Percentiles rank a stretch among this genome's conserved stretches.
phyloP scores from a whole-genome alignment of 2,888 invertebrate species.

The Prenolepis imparis region DNA sequence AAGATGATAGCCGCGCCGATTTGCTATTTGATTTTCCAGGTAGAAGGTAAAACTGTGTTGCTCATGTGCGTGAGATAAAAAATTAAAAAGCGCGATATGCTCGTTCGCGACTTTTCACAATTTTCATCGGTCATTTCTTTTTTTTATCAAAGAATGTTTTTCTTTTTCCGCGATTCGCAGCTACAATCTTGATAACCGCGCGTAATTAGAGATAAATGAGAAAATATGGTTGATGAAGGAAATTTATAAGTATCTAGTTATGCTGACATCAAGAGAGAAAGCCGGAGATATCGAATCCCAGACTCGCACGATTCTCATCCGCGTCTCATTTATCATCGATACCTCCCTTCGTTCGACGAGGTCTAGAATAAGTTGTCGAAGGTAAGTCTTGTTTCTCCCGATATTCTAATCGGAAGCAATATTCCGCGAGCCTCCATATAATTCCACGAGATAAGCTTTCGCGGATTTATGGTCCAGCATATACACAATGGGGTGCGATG shows the following conservation, averaged over 20 bases:
- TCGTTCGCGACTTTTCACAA: not conserved
- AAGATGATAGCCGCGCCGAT: slow-evolving; percentile 30
- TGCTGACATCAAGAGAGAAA: not conserved
- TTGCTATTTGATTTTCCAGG: slow-evolving; percentile 46
- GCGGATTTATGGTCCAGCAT: slow-evolving; percentile 65
- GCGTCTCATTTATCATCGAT: slow-evolving; percentile 39
- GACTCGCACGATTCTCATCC: not conserved
- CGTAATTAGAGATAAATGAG: slow-evolving; percentile 18
- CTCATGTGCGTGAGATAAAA: not conserved
- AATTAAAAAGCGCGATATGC: not conserved
- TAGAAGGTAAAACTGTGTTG: slow-evolving; percentile 7
- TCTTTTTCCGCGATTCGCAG: not conserved
- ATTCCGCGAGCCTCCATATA: slow-evolving; percentile 54
- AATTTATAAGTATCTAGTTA: slow-evolving; percentile 1
- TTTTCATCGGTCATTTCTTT: not conserved
- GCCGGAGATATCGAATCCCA: slow-evolving; percentile 1
- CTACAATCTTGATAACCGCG: not conserved
- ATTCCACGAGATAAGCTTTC: slow-evolving; percentile 65
- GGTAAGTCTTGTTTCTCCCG: not conserved
- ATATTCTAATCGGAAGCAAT: slow-evolving; percentile 55
- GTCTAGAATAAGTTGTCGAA: slow-evolving; percentile 11
- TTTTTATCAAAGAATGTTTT: not conserved
- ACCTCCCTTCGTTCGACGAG: not conserved
- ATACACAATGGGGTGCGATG: not conserved
- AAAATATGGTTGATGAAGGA: not conserved